Percentiles rank a stretch among this genome's conserved stretches.
phyloP scores from a whole-genome alignment of 2,797 vertebrate genomes.

The Poeciliopsis gracilis region DNA sequence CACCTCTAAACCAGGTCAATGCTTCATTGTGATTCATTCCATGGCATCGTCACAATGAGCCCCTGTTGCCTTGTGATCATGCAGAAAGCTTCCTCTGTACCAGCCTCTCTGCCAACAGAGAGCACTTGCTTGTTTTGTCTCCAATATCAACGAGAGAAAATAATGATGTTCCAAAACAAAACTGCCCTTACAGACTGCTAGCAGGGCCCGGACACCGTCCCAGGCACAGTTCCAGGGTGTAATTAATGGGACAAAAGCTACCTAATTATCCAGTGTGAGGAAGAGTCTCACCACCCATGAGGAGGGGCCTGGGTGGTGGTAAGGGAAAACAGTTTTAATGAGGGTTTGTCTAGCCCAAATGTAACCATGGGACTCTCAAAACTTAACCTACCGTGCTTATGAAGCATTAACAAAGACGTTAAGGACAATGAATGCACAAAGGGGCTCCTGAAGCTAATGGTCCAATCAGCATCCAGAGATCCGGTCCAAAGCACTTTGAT shows the following conservation, averaged over 20 bases:
- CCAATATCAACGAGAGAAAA: slow-evolving; percentile 61
- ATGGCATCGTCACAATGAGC: slow-evolving; percentile 66
- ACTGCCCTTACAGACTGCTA: slow-evolving; percentile 63
- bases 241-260: slow-evolving; percentile 82
- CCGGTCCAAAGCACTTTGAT: slow-evolving; percentile 10
- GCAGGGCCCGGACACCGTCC: slow-evolving; percentile 53
- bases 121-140: slow-evolving; percentile 75
- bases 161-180: slow-evolving; percentile 78
- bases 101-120: slow-evolving; percentile 45
- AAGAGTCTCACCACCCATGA: slow-evolving; percentile 65
- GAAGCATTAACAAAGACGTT: slow-evolving; percentile 71
- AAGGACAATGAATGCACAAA: slow-evolving; percentile 76
- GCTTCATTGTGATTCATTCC: slow-evolving; percentile 65
- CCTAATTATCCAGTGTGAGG: slow-evolving; percentile 80
- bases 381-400: slow-evolving; percentile 65
- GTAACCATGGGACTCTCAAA: slow-evolving; percentile 80
- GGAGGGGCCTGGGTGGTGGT: slow-evolving; percentile 60
- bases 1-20: slow-evolving; percentile 71
- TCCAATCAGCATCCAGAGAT: slow-evolving; percentile 36
- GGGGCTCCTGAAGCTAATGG: slow-evolving; percentile 56
- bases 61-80: slow-evolving; percentile 59
- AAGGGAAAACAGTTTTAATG: slow-evolving; percentile 77
- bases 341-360: slow-evolving; percentile 74
- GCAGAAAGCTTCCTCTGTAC: slow-evolving; percentile 63
- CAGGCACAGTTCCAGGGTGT: slow-evolving; percentile 65